phyloP scores from a whole-genome alignment of 1,140 invertebrate species.

The Trypoxylus dichotomus region DNA sequence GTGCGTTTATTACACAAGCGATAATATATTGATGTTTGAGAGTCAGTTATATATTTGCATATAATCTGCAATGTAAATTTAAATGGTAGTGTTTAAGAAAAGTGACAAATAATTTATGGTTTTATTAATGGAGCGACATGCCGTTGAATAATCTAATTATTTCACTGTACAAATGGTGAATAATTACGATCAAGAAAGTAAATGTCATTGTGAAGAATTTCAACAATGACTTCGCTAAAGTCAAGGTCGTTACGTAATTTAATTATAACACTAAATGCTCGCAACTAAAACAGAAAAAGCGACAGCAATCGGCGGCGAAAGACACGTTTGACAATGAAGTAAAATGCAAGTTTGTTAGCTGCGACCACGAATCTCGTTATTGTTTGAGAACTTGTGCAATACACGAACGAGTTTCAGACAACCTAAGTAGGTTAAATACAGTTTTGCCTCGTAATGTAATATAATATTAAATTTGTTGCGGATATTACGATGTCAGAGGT shows the following conservation, averaged over 20 bases:
- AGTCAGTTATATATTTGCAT: not conserved
- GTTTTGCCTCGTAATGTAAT: not conserved
- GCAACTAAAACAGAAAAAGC: not conserved
- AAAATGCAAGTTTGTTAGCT: not conserved
- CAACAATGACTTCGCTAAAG: conserved; percentile 24
- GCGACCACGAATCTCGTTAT: not conserved
- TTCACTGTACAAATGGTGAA: not conserved
- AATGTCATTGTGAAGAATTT: conserved; percentile 29
- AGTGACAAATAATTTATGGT: not conserved
- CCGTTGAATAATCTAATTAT: not conserved
- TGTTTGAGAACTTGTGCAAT: conserved; percentile 14
- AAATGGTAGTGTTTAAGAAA: conserved; percentile 15
- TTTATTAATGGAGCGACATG: not conserved
- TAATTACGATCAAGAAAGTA: conserved; percentile 18
- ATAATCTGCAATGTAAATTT: conserved; percentile 6
- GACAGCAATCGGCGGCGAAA: not conserved
- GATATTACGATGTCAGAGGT: not conserved
- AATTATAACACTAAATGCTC: conserved; percentile 9
- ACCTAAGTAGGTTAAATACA: not conserved
- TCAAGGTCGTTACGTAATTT: conserved; percentile 27
- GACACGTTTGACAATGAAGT: conserved; percentile 1
- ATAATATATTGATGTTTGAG: conserved; percentile 1
- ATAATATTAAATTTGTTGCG: not conserved
- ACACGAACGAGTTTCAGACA: not conserved
- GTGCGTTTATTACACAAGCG: not conserved